Conservation (phyloP, 1,140 invertebrate species). For the Harpegnathos saltator region DNA sequence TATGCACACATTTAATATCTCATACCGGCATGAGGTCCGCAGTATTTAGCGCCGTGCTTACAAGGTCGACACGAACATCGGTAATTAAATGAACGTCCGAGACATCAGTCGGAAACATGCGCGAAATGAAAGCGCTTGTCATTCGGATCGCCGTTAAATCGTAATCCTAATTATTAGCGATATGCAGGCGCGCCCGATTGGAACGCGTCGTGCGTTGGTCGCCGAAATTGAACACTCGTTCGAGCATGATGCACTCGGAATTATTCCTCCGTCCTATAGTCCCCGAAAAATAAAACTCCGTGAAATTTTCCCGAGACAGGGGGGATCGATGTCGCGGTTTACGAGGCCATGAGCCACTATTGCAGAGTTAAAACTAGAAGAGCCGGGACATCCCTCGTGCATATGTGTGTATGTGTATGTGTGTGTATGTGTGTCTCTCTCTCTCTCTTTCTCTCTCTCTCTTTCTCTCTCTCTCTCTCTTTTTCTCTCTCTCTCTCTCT, state of each 20-base stretch:
- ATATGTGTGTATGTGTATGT: too few species aligned
- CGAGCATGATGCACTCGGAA: too few species aligned
- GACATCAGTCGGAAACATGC: conserved; percentile 9
- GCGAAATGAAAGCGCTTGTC: conserved; percentile 2
- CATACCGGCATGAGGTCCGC: background rate
- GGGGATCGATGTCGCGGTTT: conserved; percentile 4
- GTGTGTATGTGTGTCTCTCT: too few species aligned
- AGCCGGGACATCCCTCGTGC: too few species aligned
- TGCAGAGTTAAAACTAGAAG: conserved; percentile 12
- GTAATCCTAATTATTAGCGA: background rate
- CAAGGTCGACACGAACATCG: background rate
- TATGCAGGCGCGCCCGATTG: too few species aligned
- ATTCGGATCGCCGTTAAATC: background rate
- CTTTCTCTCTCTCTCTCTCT: too few species aligned
- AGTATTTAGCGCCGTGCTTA: background rate
- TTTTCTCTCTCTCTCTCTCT: too few species aligned
- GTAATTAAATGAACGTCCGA: background rate
- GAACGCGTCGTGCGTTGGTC: too few species aligned
- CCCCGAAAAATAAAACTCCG: too few species aligned
- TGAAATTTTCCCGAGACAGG: background rate
- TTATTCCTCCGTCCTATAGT: too few species aligned
- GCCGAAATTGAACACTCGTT: too few species aligned
- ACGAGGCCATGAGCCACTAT: background rate
- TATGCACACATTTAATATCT: conserved; percentile 12
- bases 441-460: too few species aligned